Base-by-base conservation (phyloP, 1,140 invertebrate genomes). In the Zaprionus lachaisei region DNA sequence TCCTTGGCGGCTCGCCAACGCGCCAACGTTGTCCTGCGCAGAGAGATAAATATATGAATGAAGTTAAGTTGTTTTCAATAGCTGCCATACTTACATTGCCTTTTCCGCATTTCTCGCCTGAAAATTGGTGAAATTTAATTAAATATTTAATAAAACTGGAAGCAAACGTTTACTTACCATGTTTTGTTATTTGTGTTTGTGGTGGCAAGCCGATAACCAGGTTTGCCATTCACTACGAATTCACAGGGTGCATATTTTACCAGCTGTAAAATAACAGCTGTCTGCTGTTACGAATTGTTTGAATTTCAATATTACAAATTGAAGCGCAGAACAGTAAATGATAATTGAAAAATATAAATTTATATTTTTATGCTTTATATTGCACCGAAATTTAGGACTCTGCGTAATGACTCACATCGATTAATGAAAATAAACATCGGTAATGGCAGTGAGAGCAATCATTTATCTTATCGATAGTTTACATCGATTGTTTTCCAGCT, bases 1-100 rank as follows among this genome's bases (percentile, higher is more conserved):
- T 97, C 95, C 93, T 99, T 98, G 41, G 98, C 97, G 34, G 97
- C 97, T 91, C 98, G 94, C 98, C 98, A 99, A 82, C 98, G 94
- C 77, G 98, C 98, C 62, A 99, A 94, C 5, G 98, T 99, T 66
- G 98, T 99, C 98, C 97, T 99, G 80, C 37, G 92, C 82, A 72
- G 37, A 65, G 37, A 22, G 5, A 11, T 22, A 6, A n/a, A 34
- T 26, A 2, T 1, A 38, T 49, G 15, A 22, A 38, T 24, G 6
- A 7, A 24, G 9, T 14, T 28, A 14, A 22, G 2, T 15, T 24
- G 14, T 9, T 11, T 17, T 0, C 4, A 22, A 7, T 22, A 15
- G 12, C 17, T 49, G 9, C 5, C 1, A n/a, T 37, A 96, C 96
- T 96, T 94, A 97, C 96, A 97, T 97, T 77, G 96, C 96, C 79